Evolutionary conservation across 2,888 invertebrate species (phyloP), one percentile per base, ranked within the genome.

Genomic region (Linhomoeus sp.): DNA sequence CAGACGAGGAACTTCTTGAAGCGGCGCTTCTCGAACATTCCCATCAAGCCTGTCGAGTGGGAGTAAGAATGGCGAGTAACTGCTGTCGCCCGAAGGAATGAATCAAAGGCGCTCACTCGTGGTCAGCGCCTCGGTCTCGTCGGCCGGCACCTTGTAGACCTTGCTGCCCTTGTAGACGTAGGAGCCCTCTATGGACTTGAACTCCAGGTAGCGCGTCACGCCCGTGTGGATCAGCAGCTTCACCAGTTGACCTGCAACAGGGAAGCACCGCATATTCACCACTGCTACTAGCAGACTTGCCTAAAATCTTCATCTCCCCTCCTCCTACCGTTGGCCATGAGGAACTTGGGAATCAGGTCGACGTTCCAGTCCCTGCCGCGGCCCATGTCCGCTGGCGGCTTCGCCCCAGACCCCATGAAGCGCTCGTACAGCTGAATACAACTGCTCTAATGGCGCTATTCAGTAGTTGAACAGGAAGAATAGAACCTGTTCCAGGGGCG

Each of bases 81-180:
- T n/a, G n/a, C n/a, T n/a, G n/a, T n/a, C n/a, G n/a, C n/a, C n/a
- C n/a, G n/a, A n/a, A n/a, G n/a, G n/a, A n/a, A n/a, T n/a, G n/a
- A n/a, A n/a, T n/a, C n/a, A n/a, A n/a, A n/a, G n/a, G n/a, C n/a
- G n/a, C 62, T 55, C 59, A 72, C 71, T 69, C 26, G 90, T 87
- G 44, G 85, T 80, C 35, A 94, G 71, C 1, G 92, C 94, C 69
- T 97, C 94, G 67, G 85, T 88, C 66, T 97, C 92, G 70, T 90
- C 88, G 46, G 92, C 88, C 51, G 94, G 94, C 46, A 97, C 94
- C 73, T 97, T 97, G 49, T 86, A 80, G 57, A 94, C 88, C 72
- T 88, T 94, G 48, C 86, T 87, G 46, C 82, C 85, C 72, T 92
- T 94, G 73, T 86, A 94, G 50, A 97, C 97, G 72, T 90, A 97